Base-by-base conservation (phyloP, 2,113 vertebrate species). In the Xerus inauris region DNA sequence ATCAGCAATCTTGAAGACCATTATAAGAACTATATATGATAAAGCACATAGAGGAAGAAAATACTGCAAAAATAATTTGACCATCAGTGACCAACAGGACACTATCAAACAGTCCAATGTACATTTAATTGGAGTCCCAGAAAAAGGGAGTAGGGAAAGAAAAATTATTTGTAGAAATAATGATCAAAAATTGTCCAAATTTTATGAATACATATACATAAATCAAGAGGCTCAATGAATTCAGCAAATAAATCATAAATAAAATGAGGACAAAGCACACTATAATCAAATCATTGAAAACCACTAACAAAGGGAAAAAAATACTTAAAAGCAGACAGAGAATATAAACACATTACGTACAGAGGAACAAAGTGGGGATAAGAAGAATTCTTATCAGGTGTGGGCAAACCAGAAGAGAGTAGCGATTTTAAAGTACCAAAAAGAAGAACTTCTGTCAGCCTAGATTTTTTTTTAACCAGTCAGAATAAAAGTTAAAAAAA, bases 221-320 rank as follows among this genome's bases (percentile, higher is more conserved):
- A 71, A 72, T 89, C 16, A 90, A 91, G 32, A 91, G 40, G 32
- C 62, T 93, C 57, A 80, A 28, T 54, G 30, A 95, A 94, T 87
- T 45, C 19, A 79, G 2, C 3, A 73, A 9, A 65, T 72, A 67
- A 88, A 84, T 64, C 30, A 57, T 73, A 81, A 26, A 59, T 62
- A 96, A 92, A 95, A 47, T 40, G 1, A 65, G 71, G 42, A 65
- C 24, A 88, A 89, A 91, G 47, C 8, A 86, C 42, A 94, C 69
- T 30, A 30, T 76, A 92, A 86, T 96, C 57, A 95, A 93, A 91
- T 88, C 73, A 54, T 24, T 96, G 65, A 92, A 93, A 93, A 91
- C 32, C 20, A 40, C 28, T 42, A 14, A 64, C 62, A 91, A 86
- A 77, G 32, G 79, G 76, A 45, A 88, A 79, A 82, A 22, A 62